Percentiles rank a stretch among this genome's conserved stretches.
Conservation (phyloP, 2,888 invertebrate genomes). For the Frankliniella intonsa region DNA sequence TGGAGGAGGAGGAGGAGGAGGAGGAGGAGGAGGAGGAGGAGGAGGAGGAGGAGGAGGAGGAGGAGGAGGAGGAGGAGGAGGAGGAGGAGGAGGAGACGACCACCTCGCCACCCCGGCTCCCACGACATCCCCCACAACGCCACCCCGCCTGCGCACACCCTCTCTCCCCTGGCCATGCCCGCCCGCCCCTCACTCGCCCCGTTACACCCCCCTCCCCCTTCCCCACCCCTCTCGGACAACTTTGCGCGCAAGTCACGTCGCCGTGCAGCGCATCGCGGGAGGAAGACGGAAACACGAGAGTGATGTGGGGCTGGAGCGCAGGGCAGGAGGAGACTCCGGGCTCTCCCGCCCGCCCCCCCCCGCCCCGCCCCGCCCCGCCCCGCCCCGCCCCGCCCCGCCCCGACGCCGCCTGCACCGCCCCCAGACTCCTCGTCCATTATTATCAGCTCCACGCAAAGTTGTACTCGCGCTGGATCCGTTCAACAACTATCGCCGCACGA, state of each 20-base stretch:
- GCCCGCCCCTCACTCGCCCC: neutral
- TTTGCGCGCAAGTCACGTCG: neutral
- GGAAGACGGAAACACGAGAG: conserved; percentile 5
- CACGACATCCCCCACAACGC: neutral
- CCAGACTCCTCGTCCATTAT: neutral
- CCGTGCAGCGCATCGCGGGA: neutral
- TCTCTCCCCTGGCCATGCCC: neutral
- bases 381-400: no score
- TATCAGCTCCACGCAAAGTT: no score
- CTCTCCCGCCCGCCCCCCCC: neutral
- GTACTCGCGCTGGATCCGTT: no score
- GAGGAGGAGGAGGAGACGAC: no score
- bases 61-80: no score
- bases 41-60: no score
- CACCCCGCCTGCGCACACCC: neutral
- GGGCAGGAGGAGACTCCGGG: neutral
- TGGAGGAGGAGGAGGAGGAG: no score
- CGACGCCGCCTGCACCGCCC: no score
- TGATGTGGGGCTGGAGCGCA: neutral
- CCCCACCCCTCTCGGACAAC: neutral
- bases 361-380: neutral
- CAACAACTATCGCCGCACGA: no score
- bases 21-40: no score
- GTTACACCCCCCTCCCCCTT: neutral
- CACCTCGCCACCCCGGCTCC: no score